Base-by-base conservation (phyloP, 1,140 invertebrate genomes). In the Cyclina sinensis region DNA sequence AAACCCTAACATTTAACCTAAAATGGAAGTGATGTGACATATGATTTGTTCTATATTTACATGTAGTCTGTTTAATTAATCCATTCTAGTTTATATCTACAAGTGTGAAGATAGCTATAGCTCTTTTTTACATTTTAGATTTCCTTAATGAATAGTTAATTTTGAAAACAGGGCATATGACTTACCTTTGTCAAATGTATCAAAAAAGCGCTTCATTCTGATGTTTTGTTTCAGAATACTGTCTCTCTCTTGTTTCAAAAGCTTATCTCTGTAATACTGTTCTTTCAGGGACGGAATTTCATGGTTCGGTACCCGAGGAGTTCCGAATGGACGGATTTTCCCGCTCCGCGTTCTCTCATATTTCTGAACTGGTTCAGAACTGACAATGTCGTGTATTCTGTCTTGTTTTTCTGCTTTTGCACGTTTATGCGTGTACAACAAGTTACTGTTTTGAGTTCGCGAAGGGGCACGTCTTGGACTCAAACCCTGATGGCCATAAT, bases 271-370 rank as follows among this genome's bases (percentile, higher is more conserved):
- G 54, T 76, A 87, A 62, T 87, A 80, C 39, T 68, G 74, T 0
- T 87, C 85, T 46, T 62, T 80, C 21, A 80, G 24, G 11, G 85
- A 87, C 7, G 85, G 74, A 24, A 80, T 59, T 27, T 87, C 85
- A 48, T 51, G 76, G 21, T 18, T 27, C 7, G 21, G n/a, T 27
- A 46, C n/a, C n/a, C 85, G 85, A 16, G 85, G 54, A 7, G 85
- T 51, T 35, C 85, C 85, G 43, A 87, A 65, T 18, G 85, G 85
- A 24, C 37, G 27, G 18, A 87, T 68, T 54, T 65, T 87, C 0
- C 85, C 76, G 73, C 85, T 87, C 32, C 62, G 74, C 21, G 74
- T 87, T 68, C 74, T 32, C 54, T 87, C 85, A 62, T 80, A 87
- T 48, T 80, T 59, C 37, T 80, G 85, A 27, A 87, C 76, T n/a